Conservation (phyloP, 2,888 invertebrate genomes). For the Eilema griseolum region DNA sequence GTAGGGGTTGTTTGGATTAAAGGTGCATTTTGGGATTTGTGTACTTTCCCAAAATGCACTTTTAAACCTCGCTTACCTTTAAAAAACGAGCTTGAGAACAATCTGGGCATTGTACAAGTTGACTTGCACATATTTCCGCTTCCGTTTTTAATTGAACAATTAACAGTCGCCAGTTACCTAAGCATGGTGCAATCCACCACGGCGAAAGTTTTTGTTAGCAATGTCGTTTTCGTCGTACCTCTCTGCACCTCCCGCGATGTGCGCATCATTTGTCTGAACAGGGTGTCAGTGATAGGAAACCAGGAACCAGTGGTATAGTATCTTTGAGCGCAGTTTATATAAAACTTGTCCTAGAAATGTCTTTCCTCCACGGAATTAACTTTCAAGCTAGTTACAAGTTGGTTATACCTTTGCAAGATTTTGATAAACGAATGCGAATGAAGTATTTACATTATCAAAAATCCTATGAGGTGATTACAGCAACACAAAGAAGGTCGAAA, state of each 20-base stretch:
- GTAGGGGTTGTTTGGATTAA: too few relatives aligned
- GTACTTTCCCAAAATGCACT: too few relatives aligned
- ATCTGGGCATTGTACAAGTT: too few relatives aligned
- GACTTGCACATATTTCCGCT: too few relatives aligned
- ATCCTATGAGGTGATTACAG: too few relatives aligned
- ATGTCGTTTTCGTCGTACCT: background rate
- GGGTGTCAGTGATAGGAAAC: background rate
- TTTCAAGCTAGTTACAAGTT: background rate
- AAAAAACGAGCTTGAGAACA: too few relatives aligned
- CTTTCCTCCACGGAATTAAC: background rate
- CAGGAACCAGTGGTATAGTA: background rate
- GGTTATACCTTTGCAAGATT: background rate
- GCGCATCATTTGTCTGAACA: constrained; percentile 11
- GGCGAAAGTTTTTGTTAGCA: constrained; percentile 14
- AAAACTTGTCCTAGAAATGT: background rate
- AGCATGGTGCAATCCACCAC: constrained; percentile 1
- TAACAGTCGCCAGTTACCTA: background rate
- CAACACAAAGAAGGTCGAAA: too few relatives aligned
- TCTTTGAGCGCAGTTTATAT: background rate
- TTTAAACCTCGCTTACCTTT: too few relatives aligned
- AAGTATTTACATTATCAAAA: too few relatives aligned
- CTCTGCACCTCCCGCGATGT: constrained; percentile 12
- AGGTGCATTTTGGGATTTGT: too few relatives aligned
- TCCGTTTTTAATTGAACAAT: too few relatives aligned
- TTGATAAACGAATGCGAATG: background rate